phyloP scores from a whole-genome alignment of 2,113 vertebrate species.

The Agapornis roseicollis region DNA sequence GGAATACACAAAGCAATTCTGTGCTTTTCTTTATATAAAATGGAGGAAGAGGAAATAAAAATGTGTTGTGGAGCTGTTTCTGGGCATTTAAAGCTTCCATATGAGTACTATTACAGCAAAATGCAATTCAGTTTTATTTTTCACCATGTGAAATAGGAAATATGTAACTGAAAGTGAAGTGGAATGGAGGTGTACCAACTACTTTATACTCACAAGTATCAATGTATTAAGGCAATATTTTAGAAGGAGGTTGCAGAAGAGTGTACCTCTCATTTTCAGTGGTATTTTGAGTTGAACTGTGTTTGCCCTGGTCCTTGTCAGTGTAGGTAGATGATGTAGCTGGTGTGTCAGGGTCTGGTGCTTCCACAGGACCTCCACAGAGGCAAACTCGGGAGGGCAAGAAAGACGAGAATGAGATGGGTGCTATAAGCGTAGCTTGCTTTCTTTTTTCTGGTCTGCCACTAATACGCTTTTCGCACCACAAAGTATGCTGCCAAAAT shows the following conservation, averaged over 20 bases:
- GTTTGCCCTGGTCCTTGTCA: not conserved
- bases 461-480: not conserved
- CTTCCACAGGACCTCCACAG: not conserved
- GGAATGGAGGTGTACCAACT: not conserved
- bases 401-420: not conserved
- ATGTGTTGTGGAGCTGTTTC: not conserved
- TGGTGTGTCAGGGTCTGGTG: not conserved
- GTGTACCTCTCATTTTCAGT: not conserved
- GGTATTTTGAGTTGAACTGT: not conserved
- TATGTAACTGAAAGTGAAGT: not conserved
- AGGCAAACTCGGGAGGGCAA: not conserved
- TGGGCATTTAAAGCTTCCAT: not conserved
- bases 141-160: not conserved
- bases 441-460: not conserved
- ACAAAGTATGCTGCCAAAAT: not conserved
- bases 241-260: not conserved
- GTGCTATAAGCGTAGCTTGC: not conserved
- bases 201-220: not conserved
- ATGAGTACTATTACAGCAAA: not conserved
- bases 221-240: not conserved
- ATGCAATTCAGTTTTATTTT: not conserved
- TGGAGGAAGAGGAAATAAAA: not conserved
- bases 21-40: not conserved
- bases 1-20: not conserved
- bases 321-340: not conserved